phyloP scores from a whole-genome alignment of 2,888 invertebrate genomes.

The Metacarcinus magister region DNA sequence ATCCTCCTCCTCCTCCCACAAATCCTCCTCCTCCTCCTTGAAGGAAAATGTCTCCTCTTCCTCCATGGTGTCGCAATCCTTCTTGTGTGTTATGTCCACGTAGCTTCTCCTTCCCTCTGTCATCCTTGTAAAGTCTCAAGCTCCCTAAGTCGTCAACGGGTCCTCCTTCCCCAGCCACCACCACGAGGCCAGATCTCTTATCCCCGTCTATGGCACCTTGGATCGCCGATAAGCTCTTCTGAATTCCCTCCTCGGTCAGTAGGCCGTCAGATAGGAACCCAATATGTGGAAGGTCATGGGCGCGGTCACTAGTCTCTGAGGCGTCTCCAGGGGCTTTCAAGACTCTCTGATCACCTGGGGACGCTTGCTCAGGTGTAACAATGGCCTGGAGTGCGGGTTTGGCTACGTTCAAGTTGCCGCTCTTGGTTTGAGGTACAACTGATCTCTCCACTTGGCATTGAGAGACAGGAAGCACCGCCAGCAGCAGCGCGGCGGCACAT shows the following conservation, averaged over 20 bases:
- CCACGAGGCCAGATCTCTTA: not conserved
- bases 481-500: not conserved
- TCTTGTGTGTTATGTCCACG: not conserved
- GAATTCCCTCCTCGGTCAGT: not conserved
- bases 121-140: not conserved
- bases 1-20: too few relatives aligned
- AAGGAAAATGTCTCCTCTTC: too few relatives aligned
- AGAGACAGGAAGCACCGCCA: not conserved
- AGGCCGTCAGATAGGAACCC: not conserved
- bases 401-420: not conserved
- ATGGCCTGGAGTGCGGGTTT: not conserved
- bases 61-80: not conserved
- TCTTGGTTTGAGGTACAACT: not conserved
- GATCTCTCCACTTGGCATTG: not conserved
- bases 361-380: not conserved
- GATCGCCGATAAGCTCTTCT: not conserved
- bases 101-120: not conserved
- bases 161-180: not conserved
- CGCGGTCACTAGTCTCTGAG: not conserved
- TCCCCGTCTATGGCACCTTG: not conserved
- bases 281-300: not conserved
- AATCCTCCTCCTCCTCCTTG: too few relatives aligned
- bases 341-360: not conserved
- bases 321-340: not conserved
- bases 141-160: not conserved